Evolutionary conservation across 2,113 vertebrate species (phyloP).

Genomic region (Hemicordylus capensis): DNA sequence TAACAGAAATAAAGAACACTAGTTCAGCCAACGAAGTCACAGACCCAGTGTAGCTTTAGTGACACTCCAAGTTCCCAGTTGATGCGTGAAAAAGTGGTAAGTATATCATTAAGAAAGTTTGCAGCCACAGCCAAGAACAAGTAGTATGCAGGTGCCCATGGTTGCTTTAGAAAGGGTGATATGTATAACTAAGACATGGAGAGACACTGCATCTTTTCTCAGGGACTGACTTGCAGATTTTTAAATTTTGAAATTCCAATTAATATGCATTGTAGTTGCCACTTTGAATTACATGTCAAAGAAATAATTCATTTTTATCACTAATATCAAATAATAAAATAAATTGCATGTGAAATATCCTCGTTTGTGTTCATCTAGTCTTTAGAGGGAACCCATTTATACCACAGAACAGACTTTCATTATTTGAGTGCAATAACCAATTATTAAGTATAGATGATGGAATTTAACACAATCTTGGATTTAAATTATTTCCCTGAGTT

Average conservation of each 20-base stretch:
- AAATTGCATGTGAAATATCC: conserved; percentile 1
- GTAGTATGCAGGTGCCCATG: not conserved
- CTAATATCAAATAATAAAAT: conserved; percentile 26
- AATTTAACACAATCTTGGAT: not conserved
- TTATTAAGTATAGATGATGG: not conserved
- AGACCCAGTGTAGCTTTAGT: not conserved
- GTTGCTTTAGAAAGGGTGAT: accelerated
- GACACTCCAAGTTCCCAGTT: not conserved
- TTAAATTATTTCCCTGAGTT: not conserved
- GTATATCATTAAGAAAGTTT: not conserved
- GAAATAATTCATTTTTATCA: conserved; percentile 9
- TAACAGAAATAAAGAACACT: not conserved
- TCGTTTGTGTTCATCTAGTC: not conserved
- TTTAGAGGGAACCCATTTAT: conserved; percentile 22
- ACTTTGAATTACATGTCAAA: conserved; percentile 26
- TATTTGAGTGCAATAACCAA: not conserved
- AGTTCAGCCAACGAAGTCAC: not conserved
- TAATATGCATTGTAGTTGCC: conserved; percentile 15
- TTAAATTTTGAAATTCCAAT: not conserved
- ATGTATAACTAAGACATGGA: not conserved
- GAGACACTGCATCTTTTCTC: not conserved
- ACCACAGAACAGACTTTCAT: not conserved
- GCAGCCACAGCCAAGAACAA: not conserved
- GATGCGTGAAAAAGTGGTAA: not conserved
- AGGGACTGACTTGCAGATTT: conserved; percentile 1